Conservation (phyloP, 2,888 invertebrate species). For the Teleogryllus oceanicus region DNA sequence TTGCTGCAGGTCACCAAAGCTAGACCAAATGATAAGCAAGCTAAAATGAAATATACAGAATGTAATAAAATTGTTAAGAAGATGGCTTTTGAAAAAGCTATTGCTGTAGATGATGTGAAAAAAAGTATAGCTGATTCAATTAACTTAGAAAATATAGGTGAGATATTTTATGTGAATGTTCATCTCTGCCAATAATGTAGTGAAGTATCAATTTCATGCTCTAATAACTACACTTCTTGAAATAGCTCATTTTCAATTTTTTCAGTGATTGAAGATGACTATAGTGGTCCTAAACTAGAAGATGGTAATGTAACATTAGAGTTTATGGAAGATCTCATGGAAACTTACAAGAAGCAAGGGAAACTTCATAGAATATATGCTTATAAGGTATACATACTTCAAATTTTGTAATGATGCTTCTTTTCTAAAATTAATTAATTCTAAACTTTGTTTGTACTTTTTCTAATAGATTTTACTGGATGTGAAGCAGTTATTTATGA, state of each 20-base stretch:
- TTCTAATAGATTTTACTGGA: constrained; percentile 81
- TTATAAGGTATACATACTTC: constrained; percentile 67
- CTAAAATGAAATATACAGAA: constrained; percentile 84
- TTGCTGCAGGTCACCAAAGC: constrained; percentile 77
- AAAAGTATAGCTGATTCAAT: constrained; percentile 83
- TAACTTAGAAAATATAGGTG: constrained; percentile 88
- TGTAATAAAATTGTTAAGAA: constrained; percentile 95
- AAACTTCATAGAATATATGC: constrained; percentile 96
- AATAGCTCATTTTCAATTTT: constrained; percentile 38
- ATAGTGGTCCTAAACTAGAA: constrained; percentile 84
- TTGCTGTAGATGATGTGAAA: constrained; percentile 85
- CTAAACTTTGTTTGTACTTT: constrained; percentile 23
- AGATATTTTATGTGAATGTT: constrained; percentile 44
- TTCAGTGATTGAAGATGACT: constrained; percentile 90
- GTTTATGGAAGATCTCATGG: constrained; percentile 87
- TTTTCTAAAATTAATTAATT: constrained; percentile 18
- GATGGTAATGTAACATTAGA: constrained; percentile 82
- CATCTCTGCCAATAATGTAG: constrained; percentile 20
- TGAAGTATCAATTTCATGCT: neutral
- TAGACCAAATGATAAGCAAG: constrained; percentile 90
- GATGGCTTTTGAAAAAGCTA: constrained; percentile 94
- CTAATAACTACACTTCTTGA: neutral
- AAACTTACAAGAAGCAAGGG: constrained; percentile 84
- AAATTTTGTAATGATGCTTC: neutral
- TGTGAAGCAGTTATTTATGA: constrained; percentile 77